These are phyloP conservation scores for Xenotilapia caudafasciata DNA, from an alignment of 2,113 vertebrate species.

Conservation along the genomic window DNA sequence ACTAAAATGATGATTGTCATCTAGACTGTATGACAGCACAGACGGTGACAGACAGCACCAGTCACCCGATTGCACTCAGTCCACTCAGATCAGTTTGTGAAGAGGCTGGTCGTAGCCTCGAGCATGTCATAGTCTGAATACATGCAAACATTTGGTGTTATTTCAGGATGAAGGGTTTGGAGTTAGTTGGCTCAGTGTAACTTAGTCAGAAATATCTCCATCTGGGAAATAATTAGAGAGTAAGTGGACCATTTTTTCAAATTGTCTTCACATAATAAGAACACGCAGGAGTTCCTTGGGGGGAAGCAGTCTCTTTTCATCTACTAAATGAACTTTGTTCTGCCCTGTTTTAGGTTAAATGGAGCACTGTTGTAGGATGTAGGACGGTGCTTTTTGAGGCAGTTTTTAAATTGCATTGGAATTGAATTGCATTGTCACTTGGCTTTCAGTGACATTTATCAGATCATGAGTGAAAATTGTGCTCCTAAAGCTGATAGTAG, in stretches of 20 bases:
- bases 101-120: not conserved
- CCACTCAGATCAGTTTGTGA: conserved; percentile 9
- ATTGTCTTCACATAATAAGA: conserved; percentile 11
- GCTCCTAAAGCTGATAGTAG: not conserved
- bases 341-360: not conserved
- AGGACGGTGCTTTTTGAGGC: not conserved
- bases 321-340: not conserved
- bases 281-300: not conserved
- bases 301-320: not conserved
- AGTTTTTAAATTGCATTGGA: not conserved
- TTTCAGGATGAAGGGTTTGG: not conserved
- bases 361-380: not conserved
- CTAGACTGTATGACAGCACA: not conserved
- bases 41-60: conserved; percentile 18
- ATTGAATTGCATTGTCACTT: not conserved
- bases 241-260: conserved; percentile 9
- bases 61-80: conserved; percentile 3
- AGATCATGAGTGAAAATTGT: not conserved
- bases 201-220: not conserved
- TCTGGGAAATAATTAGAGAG: not conserved
- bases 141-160: not conserved
- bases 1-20: not conserved
- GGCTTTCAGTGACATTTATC: not conserved
- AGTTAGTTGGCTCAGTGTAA: not conserved
- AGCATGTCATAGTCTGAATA: not conserved